phyloP scores from a whole-genome alignment of 2,888 invertebrate genomes.

The Cyrtodaria siliqua region DNA sequence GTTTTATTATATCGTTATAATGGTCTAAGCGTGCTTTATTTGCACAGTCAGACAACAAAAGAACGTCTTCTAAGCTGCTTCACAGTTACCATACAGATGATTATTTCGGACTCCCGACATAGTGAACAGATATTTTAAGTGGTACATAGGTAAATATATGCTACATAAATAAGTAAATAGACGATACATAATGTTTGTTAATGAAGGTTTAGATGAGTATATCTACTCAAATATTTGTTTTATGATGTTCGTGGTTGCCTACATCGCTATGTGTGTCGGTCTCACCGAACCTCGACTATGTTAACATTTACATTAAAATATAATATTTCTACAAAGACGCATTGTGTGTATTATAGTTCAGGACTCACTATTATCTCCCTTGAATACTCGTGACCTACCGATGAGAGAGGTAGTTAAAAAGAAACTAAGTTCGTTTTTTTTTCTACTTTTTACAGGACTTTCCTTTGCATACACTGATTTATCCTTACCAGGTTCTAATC shows the following conservation, averaged over 20 bases:
- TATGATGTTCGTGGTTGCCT: neutral
- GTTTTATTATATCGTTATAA: too few species aligned
- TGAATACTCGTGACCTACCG: too few species aligned
- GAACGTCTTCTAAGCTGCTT: too few species aligned
- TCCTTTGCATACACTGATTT: too few species aligned
- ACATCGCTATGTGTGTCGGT: neutral
- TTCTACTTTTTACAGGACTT: too few species aligned
- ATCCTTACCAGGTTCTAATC: too few species aligned
- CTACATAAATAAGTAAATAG: neutral
- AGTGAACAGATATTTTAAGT: neutral
- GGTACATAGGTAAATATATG: conserved; percentile 8
- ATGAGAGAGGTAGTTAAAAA: too few species aligned
- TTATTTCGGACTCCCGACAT: neutral
- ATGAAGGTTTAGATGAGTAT: conserved; percentile 1
- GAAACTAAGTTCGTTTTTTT: too few species aligned
- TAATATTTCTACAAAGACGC: too few species aligned
- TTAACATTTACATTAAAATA: too few species aligned
- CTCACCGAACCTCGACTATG: neutral
- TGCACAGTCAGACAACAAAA: neutral
- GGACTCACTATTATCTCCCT: too few species aligned
- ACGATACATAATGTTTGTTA: neutral
- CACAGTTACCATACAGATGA: neutral
- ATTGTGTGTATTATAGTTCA: too few species aligned
- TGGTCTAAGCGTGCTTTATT: neutral
- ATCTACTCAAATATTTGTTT: conserved; percentile 13